These are phyloP conservation scores for Denticeps clupeoides DNA, from an alignment of 2,797 vertebrate genomes.

Conservation along the genomic window DNA sequence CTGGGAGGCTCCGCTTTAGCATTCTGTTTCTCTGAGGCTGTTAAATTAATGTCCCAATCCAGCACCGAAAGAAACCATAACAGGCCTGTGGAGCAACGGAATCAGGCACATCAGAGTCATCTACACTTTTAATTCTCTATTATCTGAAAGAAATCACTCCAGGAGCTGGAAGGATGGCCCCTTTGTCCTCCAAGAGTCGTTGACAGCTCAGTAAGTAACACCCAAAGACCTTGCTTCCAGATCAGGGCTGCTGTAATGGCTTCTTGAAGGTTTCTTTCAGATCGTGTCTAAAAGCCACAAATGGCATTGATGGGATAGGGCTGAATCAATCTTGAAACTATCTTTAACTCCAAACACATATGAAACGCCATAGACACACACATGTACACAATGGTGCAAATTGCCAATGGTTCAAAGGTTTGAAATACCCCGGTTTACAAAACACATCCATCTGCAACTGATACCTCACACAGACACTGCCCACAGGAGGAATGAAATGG, in stretches of 20 bases:
- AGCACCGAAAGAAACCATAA: not conserved
- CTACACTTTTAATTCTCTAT: constrained; percentile 23
- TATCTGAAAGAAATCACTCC: constrained; percentile 11
- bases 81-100: not conserved
- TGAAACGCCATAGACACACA: no score
- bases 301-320: no score
- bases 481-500: not conserved
- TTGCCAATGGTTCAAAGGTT: no score
- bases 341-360: no score
- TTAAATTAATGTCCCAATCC: no score
- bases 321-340: no score
- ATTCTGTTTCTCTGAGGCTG: no score
- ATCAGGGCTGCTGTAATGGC: not conserved
- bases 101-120: constrained; percentile 5
- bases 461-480: no score
- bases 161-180: constrained; percentile 12
- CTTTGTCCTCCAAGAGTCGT: not conserved
- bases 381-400: no score
- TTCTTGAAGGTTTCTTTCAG: not conserved
- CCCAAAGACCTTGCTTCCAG: not conserved
- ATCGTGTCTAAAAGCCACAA: not conserved
- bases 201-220: not conserved
- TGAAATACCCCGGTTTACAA: no score
- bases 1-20: no score
- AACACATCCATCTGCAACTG: no score